Base-by-base conservation (phyloP, 2,888 invertebrate species). In the Drosophila rubida region DNA sequence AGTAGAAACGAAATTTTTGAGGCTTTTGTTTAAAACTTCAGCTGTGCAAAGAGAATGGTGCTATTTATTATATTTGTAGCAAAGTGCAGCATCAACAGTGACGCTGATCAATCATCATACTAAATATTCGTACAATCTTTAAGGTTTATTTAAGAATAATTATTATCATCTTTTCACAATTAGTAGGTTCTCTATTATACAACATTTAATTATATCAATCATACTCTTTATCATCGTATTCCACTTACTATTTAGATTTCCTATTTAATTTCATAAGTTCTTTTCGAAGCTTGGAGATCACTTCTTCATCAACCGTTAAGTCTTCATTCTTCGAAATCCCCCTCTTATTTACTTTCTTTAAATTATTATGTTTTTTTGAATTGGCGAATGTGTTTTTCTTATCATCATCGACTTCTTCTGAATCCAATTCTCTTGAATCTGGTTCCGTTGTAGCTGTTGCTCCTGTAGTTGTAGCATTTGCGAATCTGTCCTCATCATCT, bases 401-500 rank as follows among this genome's bases (percentile, higher is more conserved):
- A 37, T 37, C 35, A 14, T 37, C 14, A 13, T 37, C 35, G 7
- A 37, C 35, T 37, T 37, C 35, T 37, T 37, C 14, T 7, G 54
- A 54, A 9, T 13, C 11, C n/a, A 54, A n/a, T 32, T 54, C 54
- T 44, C 44, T 54, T 1, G 42, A 22, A 54, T 54, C 42, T 0
- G 42, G 42, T 11, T 54, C 30, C 4, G 9, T 9, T 32, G 22
- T 2, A 19, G 13, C 3, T 7, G 42, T 2, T 7, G 2, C 13
- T 6, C 6, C 8, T 8, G 25, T 44, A 4, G 25, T 44, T 9
- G 5, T 25, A n/a, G n/a, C n/a, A n/a, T n/a, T n/a, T 23, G 8
- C 11, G 0, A 25, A 16, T 4, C 41, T 19, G 5, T 67, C 67
- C 5, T 67, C 58, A 7, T 67, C 67, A 30, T 67, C 46, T 9